These are phyloP conservation scores for Paramormyrops hopkinsi DNA, from an alignment of 2,797 vertebrate species.

Conservation along the genomic window DNA sequence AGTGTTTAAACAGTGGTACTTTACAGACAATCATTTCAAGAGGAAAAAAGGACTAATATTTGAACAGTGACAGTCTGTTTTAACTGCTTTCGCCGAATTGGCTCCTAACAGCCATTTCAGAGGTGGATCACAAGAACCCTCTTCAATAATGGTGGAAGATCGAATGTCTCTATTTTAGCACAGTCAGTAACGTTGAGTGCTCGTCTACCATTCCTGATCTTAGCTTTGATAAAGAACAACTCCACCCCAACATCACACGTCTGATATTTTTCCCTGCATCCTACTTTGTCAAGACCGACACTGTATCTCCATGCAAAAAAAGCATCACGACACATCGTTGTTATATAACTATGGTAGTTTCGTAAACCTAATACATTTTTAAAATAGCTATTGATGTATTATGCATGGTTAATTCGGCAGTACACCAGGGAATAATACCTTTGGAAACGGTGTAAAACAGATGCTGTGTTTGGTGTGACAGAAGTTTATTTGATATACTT, in stretches of 20 bases:
- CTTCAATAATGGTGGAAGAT: constrained; percentile 32
- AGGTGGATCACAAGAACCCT: constrained; percentile 52
- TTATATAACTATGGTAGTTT: background rate
- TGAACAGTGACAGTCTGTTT: constrained; percentile 16
- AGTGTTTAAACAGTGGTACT: constrained; percentile 15
- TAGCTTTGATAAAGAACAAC: background rate
- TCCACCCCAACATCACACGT: background rate
- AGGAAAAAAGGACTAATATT: constrained; percentile 27
- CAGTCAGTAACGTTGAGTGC: constrained; percentile 40
- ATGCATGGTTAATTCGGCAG: background rate
- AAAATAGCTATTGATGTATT: background rate
- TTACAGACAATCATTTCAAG: constrained; percentile 16
- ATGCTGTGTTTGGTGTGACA: background rate
- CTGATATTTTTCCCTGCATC: background rate
- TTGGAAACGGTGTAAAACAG: background rate
- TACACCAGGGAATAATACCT: background rate
- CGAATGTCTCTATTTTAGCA: constrained; percentile 31
- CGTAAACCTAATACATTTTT: background rate
- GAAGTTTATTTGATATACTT: background rate
- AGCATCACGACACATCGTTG: background rate
- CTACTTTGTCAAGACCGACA: background rate
- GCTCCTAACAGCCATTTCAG: constrained; percentile 20
- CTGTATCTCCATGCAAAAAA: background rate
- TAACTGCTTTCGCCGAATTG: constrained; percentile 24
- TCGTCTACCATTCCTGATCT: constrained; percentile 19